phyloP scores from a whole-genome alignment of 2,797 vertebrate genomes.

The Pterois miles region DNA sequence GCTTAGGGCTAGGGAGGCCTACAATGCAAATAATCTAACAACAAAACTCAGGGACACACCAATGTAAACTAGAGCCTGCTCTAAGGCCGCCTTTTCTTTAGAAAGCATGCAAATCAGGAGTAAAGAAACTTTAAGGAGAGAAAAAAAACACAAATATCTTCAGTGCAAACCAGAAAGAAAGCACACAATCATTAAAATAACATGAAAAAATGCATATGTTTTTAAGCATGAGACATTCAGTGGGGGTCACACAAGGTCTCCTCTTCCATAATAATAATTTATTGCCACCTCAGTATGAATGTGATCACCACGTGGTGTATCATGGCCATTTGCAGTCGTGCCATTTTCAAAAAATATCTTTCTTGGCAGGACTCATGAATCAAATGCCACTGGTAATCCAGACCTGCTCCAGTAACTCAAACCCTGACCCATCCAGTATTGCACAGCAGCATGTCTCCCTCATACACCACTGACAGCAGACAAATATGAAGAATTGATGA shows the following conservation, averaged over 20 bases:
- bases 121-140: not conserved
- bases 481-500: not conserved
- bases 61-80: not conserved
- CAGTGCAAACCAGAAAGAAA: not conserved
- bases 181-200: not conserved
- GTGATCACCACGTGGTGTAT: not conserved
- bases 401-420: constrained; percentile 39
- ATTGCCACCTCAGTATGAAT: not conserved
- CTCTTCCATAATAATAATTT: not conserved
- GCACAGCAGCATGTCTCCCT: constrained; percentile 45
- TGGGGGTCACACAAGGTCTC: not conserved
- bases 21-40: not conserved
- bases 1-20: not conserved
- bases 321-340: not conserved
- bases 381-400: constrained; percentile 20
- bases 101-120: constrained; percentile 5
- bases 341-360: constrained; percentile 26
- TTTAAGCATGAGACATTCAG: not conserved
- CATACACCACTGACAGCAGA: constrained; percentile 16
- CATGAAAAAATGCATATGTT: not conserved
- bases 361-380: constrained; percentile 16
- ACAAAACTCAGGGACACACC: not conserved
- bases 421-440: not conserved
- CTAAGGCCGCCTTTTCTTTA: not conserved
- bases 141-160: not conserved